Base-by-base conservation (phyloP, 2,888 invertebrate genomes). In the Lasioglossum oenotherae region DNA sequence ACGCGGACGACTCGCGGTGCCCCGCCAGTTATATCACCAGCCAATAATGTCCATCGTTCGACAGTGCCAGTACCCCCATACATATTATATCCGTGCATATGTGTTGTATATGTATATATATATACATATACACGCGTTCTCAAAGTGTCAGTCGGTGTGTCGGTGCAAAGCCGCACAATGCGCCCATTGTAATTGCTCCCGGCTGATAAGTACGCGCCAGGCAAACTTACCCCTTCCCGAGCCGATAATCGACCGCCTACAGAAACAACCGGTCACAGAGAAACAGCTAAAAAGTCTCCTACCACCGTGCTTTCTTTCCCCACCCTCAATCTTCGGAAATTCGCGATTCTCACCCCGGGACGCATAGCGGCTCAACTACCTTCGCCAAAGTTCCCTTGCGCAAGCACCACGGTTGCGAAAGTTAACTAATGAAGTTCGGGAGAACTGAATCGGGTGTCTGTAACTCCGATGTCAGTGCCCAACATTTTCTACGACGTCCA, bases 21-120 rank as follows among this genome's bases (percentile, higher is more conserved):
- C 76, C 78, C 81, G 80, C 84, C 16, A n/a, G 67, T 77, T 85
- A 85, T 89, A 88, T 89, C 89, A 81, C 74, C 69, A 76, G 81
- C 82, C 84, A 89, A 89, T 89, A 90, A 89, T 74, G 64, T 69
- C 71, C 38, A 78, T 71, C 78, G 77, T 16, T 49, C 46, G 49
- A 49, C 44, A 38, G 49, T 49, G 57, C 12, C 27, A 38, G 23
- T 23, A 23, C 23, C 19, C 49, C 19, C 2, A 6, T 6, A 49
- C 19, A 6, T 49, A 49, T 19, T 5, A 49, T 6, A 49, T 19
- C 49, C 2, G 5, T 6, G 49, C 19, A 0, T 6, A 19, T 2
- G 49, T 53, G 8, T 53, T 8, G 0, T 6, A 49, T 19, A 19
- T 19, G 6, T 8, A 14, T 14, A 8, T 4, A 3, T 14, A 8